phyloP scores from a whole-genome alignment of 2,888 invertebrate genomes.

The Synanthedon andrenaeformis region DNA sequence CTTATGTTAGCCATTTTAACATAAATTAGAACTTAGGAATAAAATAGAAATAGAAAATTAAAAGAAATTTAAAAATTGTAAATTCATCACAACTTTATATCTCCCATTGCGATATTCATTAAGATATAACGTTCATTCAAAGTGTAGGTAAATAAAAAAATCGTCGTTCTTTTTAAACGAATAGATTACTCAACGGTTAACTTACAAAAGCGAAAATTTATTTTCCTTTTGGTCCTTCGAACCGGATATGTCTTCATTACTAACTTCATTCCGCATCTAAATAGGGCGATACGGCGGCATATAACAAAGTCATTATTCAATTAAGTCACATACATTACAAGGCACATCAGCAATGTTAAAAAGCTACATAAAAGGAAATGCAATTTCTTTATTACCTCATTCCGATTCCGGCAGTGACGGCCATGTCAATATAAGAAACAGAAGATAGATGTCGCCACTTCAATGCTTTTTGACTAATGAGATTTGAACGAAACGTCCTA shows the following conservation, averaged over 20 bases:
- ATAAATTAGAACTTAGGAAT: too few relatives aligned
- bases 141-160: too few relatives aligned
- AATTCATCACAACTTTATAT: too few relatives aligned
- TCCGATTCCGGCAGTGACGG: slow-evolving; percentile 33
- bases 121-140: too few relatives aligned
- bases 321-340: slow-evolving; percentile 37
- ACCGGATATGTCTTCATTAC: slow-evolving; percentile 1
- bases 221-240: slow-evolving; percentile 1
- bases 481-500: slow-evolving; percentile 16
- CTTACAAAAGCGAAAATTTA: too few relatives aligned
- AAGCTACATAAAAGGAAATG: slow-evolving; percentile 34
- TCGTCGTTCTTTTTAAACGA: too few relatives aligned
- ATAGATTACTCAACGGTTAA: too few relatives aligned
- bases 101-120: too few relatives aligned
- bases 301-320: slow-evolving; percentile 32
- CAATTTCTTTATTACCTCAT: slow-evolving; percentile 55
- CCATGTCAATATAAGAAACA: slow-evolving; percentile 47
- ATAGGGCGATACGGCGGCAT: slow-evolving; percentile 17
- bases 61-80: too few relatives aligned
- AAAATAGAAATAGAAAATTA: too few relatives aligned
- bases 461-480: slow-evolving; percentile 32
- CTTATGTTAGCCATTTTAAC: too few relatives aligned
- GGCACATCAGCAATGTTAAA: slow-evolving; percentile 29
- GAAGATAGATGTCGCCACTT: slow-evolving; percentile 48
- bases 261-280: slow-evolving; percentile 2